Evolutionary conservation across 2,888 invertebrate species (phyloP), one percentile per base, ranked within the genome.

Genomic region (Leucophenga maculata): DNA sequence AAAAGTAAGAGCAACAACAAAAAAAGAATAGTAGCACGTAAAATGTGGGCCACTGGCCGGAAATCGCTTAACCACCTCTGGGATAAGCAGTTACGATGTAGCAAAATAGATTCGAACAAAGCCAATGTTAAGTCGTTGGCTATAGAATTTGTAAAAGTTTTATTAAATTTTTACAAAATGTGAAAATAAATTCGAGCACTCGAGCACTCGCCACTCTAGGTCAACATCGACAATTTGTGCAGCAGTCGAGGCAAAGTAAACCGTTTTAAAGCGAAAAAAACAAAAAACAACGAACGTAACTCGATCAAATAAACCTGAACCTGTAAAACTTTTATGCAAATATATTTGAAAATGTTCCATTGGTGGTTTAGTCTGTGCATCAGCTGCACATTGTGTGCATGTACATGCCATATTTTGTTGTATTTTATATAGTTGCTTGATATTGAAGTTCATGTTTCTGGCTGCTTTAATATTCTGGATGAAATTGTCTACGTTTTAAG

Each of bases 321-420:
- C 79, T 72, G 72, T 79, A 74, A 78, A 78, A 78, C 78, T 78
- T 79, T 76, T 78, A 79, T 78, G 78, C 76, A 78, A 79, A 78
- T 78, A 20, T 64, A 14, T n/a, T n/a, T 46, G 14, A 22, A 18
- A 52, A 52, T 65, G 65, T 32, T 65, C 54, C n/a, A 31, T 70
- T 39, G 26, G 16, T 22, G 18, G 39, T 69, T 69, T 68, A 54
- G 44, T 60, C 52, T 50, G 68, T 70, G 67, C 57, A 46, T 65
- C 57, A 69, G 69, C 71, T 75, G 69, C 73, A 72, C 72, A 73
- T 72, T 69, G 65, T 72, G 72, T 62, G 60, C 48, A 62, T 60
- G 46, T 50, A 69, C 50, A 39, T 6, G 6, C 18, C 16, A 18
- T 18, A 8, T 9, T 8, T 20, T 20, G 6, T 20, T 20, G 16